phyloP scores from a whole-genome alignment of 2,888 invertebrate species.

The Punctoribates punctum region DNA sequence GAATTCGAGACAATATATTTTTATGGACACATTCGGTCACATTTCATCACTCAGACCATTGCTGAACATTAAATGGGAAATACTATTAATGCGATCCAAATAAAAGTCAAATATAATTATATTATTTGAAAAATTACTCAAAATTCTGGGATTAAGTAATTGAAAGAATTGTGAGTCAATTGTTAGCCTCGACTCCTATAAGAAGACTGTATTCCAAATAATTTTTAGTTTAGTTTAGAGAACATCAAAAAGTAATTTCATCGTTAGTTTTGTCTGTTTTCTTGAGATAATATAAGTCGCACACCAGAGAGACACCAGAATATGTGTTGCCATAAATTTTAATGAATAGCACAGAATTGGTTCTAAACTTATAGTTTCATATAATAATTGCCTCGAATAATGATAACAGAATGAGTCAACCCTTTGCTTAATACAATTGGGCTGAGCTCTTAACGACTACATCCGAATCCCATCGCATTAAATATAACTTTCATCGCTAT shows the following conservation, averaged over 20 bases:
- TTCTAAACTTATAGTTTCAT: not conserved
- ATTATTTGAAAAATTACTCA: no score
- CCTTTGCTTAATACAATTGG: not conserved
- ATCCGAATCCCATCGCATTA: constrained; percentile 6
- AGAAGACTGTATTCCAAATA: no score
- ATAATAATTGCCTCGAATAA: not conserved
- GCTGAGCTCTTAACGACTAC: constrained; percentile 11
- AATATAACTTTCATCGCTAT: constrained; percentile 14
- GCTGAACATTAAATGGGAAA: no score
- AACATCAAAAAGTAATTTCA: no score
- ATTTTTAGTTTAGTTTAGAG: no score
- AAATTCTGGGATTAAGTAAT: no score
- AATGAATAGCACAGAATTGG: not conserved
- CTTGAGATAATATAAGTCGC: constrained; percentile 31
- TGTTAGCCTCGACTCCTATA: no score
- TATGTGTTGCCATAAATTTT: constrained; percentile 25
- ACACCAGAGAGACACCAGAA: constrained; percentile 13
- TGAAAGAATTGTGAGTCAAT: no score
- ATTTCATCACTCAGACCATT: no score
- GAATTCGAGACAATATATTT: constrained; percentile 23
- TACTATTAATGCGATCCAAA: no score
- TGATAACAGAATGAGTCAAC: constrained; percentile 13
- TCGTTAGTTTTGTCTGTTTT: constrained; percentile 5
- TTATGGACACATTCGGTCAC: constrained; percentile 8
- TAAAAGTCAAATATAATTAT: no score